These are phyloP conservation scores for Microhierax caerulescens DNA, from an alignment of 2,797 vertebrate species.

Conservation along the genomic window DNA sequence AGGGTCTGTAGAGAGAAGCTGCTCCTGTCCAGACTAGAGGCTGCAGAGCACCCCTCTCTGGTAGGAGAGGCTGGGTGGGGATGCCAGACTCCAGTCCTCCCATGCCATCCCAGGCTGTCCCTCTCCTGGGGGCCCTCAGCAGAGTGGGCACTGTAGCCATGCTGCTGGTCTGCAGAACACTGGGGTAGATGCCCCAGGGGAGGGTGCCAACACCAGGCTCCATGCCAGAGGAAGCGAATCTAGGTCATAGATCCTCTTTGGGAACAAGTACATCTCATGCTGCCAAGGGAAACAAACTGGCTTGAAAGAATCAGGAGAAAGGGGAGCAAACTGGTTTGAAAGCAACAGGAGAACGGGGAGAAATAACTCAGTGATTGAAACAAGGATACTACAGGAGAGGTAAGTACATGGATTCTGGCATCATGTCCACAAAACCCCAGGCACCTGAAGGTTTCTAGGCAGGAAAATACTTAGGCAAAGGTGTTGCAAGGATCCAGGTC, in stretches of 20 bases:
- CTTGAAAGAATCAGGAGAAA: neutral
- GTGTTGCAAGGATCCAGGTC: neutral
- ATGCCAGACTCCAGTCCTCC: neutral
- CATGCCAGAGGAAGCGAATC: neutral
- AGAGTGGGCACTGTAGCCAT: rapidly evolving
- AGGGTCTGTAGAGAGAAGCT: neutral
- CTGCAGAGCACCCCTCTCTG: neutral
- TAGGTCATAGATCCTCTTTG: slow-evolving; percentile 35
- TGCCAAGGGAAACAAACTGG: slow-evolving; percentile 54
- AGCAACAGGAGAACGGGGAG: neutral
- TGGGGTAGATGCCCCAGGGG: neutral
- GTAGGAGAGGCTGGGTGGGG: neutral
- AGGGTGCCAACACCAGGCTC: neutral
- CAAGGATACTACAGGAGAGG: neutral
- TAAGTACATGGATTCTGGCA: neutral
- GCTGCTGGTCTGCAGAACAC: neutral
- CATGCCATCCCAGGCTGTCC: rapidly evolving
- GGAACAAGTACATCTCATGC: neutral
- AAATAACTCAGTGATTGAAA: neutral
- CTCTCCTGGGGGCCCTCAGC: rapidly evolving
- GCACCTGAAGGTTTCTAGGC: neutral
- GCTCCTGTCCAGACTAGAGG: neutral
- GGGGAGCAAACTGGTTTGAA: neutral
- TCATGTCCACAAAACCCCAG: neutral
- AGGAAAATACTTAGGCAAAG: neutral